A percentile compares a stretch with the other conserved stretches of the same genome.
Conservation (phyloP, 2,113 vertebrate genomes). For the Ceuthmochares aereus region DNA sequence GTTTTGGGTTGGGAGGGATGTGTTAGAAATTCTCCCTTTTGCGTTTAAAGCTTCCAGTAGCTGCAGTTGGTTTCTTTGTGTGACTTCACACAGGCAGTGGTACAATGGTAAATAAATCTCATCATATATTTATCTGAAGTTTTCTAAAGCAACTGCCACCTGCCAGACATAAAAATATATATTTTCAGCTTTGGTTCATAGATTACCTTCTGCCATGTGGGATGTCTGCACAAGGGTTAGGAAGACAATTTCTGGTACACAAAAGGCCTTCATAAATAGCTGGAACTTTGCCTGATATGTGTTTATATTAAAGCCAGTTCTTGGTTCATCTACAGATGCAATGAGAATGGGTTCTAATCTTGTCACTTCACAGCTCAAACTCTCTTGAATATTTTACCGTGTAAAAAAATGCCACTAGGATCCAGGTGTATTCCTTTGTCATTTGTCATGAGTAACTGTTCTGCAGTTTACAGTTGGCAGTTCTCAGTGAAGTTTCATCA, state of each 20-base stretch:
- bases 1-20: background rate
- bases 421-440: background rate
- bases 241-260: background rate
- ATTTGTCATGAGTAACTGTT: constrained; percentile 30
- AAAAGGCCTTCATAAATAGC: background rate
- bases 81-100: background rate
- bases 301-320: background rate
- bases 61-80: background rate
- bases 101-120: background rate
- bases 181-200: background rate
- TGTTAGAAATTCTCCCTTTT: background rate
- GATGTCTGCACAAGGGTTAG: background rate
- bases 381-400: background rate
- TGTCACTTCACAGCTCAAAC: background rate
- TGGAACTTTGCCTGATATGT: background rate
- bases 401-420: background rate
- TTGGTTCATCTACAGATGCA: background rate
- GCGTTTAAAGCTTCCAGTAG: background rate
- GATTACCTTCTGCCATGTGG: background rate
- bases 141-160: background rate
- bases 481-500: constrained; percentile 29
- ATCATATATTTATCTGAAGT: background rate
- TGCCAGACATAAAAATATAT: background rate
- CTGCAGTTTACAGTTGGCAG: constrained; percentile 13
- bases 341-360: background rate